Evolutionary conservation across 1,140 invertebrate genomes (phyloP).

Genomic region (Penaeus japonicus): DNA sequence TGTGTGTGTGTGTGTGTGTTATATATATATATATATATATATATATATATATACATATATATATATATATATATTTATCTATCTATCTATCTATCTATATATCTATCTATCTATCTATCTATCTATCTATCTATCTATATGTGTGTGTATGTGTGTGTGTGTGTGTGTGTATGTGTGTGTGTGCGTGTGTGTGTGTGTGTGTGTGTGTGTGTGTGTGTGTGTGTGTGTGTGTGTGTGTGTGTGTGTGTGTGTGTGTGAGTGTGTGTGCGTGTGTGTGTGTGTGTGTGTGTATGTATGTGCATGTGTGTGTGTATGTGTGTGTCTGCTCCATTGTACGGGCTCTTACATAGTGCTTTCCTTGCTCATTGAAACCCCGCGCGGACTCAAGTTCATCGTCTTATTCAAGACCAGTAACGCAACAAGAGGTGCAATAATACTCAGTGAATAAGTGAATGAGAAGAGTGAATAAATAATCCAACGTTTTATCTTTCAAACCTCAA

Average conservation of each 20-base stretch:
- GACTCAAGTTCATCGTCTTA: too few relatives aligned
- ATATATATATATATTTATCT: too few relatives aligned
- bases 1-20: too few relatives aligned
- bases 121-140: neutral
- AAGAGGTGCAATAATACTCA: too few relatives aligned
- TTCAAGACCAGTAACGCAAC: too few relatives aligned
- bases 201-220: neutral
- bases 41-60: too few relatives aligned
- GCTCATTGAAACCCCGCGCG: neutral
- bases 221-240: neutral
- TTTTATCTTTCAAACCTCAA: too few relatives aligned
- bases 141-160: neutral
- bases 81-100: neutral
- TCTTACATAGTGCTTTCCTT: neutral
- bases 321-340: neutral
- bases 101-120: neutral
- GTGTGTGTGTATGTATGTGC: constrained; percentile 14
- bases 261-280: neutral
- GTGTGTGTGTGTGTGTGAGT: neutral
- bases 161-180: neutral
- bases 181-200: neutral
- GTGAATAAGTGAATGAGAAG: too few relatives aligned
- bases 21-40: too few relatives aligned
- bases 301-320: constrained; percentile 23
- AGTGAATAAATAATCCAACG: too few relatives aligned